These are phyloP conservation scores for Heliornis fulica DNA, from an alignment of 2,113 vertebrate genomes.

Conservation along the genomic window DNA sequence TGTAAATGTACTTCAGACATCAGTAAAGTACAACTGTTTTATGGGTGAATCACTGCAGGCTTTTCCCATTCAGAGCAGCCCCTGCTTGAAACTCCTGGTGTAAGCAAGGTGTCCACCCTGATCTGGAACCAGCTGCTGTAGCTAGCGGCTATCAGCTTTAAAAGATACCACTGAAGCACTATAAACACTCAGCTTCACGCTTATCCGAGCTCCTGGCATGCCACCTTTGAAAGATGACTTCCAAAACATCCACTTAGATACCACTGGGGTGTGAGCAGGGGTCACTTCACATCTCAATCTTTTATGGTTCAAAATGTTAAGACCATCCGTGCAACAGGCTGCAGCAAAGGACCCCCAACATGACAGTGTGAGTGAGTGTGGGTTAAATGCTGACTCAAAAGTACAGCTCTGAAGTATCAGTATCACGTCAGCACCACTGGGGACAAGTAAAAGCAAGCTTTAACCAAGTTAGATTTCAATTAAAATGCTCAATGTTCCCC, in stretches of 20 bases:
- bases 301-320: not conserved
- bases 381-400: not conserved
- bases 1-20: not conserved
- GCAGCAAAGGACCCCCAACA: not conserved
- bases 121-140: not conserved
- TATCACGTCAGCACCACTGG: not conserved
- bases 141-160: not conserved
- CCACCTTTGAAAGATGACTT: not conserved
- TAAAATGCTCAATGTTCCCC: not conserved
- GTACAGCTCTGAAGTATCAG: not conserved
- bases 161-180: not conserved
- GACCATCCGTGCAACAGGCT: not conserved
- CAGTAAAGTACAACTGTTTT: not conserved
- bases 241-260: not conserved
- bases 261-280: not conserved
- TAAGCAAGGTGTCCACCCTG: not conserved
- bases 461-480: not conserved
- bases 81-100: not conserved
- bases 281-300: not conserved
- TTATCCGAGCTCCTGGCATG: not conserved
- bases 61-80: not conserved
- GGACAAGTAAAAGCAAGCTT: not conserved
- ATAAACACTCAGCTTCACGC: not conserved
- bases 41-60: not conserved
- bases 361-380: accelerated